Evolutionary conservation across 2,113 vertebrate species (phyloP), one percentile per base, ranked within the genome.

Genomic region (Scolopax mira): DNA sequence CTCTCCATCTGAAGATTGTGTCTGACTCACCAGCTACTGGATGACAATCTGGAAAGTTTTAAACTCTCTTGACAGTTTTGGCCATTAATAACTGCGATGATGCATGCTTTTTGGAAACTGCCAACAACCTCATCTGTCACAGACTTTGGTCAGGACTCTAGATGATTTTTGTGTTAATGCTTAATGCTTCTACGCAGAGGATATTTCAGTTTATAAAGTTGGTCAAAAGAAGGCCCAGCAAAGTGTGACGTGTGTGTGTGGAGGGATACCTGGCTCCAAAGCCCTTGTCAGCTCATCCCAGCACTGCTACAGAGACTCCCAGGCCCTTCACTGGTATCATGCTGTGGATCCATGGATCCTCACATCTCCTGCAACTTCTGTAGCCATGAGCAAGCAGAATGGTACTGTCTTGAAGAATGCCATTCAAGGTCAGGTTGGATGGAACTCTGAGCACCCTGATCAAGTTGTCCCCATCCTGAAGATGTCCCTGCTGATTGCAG

Each of bases 1-100:
- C 44, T 87, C 73, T 78, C 91, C 89, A 21, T 72, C 67, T 64
- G 37, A 91, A 90, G 70, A 13, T 54, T 79, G 13, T 85, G 57
- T 83, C 87, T 95, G 96, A 95, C 82, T 96, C 95, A 94, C 52
- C 77, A 88, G 55, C 90, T 95, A 83, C 94, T 97, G 94, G 93
- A 94, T 3, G 6, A 79, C 30, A 78, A 22, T n/a, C 61, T 89
- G 94, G 95, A 96, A 97, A 95, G 67, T 95, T 93, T 96, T 88
- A 91, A 86, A 75, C 7, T 67, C 83, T 70, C 25, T 35, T 94
- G 65, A 91, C 49, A 72, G 18, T 72, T 89, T 70, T 74, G 52
- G 39, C 66, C 81, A 64, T 67, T 84, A 88, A 77, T 74, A 85
- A 51, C 23, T 52, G 71, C 78, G 52, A 73, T 49, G 74, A 83